Percentiles rank a stretch among this genome's conserved stretches.
phyloP scores from a whole-genome alignment of 92 coral and sea anemone species.

The Phenganax stokvisi region DNA sequence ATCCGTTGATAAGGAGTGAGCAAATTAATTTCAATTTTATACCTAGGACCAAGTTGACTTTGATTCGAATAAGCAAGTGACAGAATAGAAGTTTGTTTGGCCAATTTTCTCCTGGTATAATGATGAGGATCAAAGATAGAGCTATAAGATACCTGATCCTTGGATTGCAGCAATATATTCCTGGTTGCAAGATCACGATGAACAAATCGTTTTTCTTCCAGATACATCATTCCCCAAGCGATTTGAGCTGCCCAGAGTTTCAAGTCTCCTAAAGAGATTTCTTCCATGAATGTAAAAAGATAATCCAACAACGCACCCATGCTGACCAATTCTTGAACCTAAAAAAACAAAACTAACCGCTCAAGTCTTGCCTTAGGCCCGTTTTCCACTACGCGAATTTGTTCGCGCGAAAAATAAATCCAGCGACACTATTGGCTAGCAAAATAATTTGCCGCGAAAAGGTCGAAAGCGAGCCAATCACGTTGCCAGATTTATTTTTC shows the following conservation, averaged over 20 bases:
- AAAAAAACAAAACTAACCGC: not conserved
- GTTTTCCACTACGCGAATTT: no score
- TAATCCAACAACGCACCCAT: conserved; percentile 95
- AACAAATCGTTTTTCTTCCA: conserved; percentile 92
- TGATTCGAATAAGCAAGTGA: not conserved
- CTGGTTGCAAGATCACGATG: conserved; percentile 98
- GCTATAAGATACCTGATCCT: conserved; percentile 61
- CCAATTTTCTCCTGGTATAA: not conserved
- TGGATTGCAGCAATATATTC: conserved; percentile 84
- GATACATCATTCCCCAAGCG: conserved; percentile 99
- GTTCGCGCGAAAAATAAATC: no score
- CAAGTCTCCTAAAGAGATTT: conserved; percentile 70
- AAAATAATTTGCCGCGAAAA: no score
- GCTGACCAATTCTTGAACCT: conserved; percentile 93
- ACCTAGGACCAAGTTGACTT: no score
- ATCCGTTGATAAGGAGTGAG: no score
- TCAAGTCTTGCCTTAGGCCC: not conserved
- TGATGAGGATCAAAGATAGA: not conserved
- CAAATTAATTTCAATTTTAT: no score
- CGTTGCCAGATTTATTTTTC: no score
- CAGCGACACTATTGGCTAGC: no score
- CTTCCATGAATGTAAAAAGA: conserved; percentile 69
- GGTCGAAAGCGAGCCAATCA: no score
- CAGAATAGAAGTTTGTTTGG: not conserved
- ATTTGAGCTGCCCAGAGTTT: conserved; percentile 99